Percentiles rank a stretch among this genome's conserved stretches.
Evolutionary conservation across 2,113 vertebrate genomes (phyloP).

Genomic region (Apus apus): DNA sequence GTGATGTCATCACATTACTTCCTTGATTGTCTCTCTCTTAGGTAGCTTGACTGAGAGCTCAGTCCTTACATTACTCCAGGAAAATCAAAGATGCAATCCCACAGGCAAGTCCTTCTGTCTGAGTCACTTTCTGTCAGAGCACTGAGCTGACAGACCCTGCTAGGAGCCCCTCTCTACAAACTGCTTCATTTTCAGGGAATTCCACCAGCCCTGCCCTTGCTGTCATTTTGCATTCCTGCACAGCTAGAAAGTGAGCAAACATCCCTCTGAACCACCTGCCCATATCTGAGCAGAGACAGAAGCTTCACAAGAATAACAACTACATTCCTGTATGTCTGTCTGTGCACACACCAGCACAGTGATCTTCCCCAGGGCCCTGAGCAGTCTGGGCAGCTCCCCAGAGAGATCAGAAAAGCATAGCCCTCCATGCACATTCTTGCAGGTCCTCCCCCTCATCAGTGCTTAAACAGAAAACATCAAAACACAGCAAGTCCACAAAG

Average conservation of each 20-base stretch:
- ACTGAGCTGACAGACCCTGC: neutral
- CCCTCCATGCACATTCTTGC: neutral
- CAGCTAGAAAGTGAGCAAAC: neutral
- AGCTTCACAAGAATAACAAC: neutral
- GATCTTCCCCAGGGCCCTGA: accelerated
- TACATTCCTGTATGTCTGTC: accelerated
- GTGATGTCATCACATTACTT: neutral
- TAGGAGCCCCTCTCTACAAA: neutral
- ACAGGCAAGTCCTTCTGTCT: neutral
- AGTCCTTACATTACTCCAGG: neutral
- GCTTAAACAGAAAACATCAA: neutral
- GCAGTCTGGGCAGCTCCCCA: accelerated
- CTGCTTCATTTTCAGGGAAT: neutral
- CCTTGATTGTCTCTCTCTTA: neutral
- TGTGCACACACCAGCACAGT: accelerated
- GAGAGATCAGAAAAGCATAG: neutral
- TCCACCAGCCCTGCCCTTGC: neutral
- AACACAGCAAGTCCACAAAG: neutral
- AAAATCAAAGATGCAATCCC: neutral
- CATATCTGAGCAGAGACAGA: neutral
- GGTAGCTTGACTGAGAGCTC: neutral
- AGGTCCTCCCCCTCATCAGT: accelerated
- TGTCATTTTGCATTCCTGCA: neutral
- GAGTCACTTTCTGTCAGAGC: neutral
- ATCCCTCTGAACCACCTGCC: neutral